Evolutionary conservation across 2,888 invertebrate species (phyloP).

Genomic region (Acanthosepion esculentum): DNA sequence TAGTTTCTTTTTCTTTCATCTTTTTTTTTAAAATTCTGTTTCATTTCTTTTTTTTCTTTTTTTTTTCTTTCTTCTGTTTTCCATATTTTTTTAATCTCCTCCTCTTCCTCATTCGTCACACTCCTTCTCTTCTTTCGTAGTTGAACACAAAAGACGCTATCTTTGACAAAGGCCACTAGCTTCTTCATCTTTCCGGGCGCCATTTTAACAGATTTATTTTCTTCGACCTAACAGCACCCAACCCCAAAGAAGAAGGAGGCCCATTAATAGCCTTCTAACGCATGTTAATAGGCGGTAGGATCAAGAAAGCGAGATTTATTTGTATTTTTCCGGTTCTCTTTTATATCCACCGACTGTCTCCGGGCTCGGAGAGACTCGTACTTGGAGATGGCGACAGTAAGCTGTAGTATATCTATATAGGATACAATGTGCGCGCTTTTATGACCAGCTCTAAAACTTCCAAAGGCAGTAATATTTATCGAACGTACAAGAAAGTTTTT

Average conservation of each 20-base stretch:
- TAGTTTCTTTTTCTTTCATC: not conserved
- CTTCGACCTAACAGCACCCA: not conserved
- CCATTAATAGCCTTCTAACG: not conserved
- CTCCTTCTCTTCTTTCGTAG: too few relatives aligned
- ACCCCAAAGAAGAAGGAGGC: not conserved
- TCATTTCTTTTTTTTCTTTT: not conserved
- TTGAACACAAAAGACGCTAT: too few relatives aligned
- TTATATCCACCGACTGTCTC: not conserved
- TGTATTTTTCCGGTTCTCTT: not conserved
- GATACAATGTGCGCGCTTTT: not conserved
- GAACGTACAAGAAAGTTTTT: not conserved
- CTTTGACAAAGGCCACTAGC: not conserved
- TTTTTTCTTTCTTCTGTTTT: not conserved
- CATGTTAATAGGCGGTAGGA: not conserved
- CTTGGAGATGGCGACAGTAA: not conserved
- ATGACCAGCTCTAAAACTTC: not conserved
- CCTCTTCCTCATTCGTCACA: too few relatives aligned
- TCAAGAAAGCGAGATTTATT: not conserved
- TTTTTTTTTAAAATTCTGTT: not conserved
- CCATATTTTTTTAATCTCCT: not conserved
- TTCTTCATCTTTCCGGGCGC: not conserved
- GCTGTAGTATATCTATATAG: not conserved
- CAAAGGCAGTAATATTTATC: slow-evolving; percentile 4
- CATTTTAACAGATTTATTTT: not conserved
- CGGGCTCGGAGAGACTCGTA: not conserved